These are phyloP conservation scores for Chymomyza amoena DNA, from an alignment of 2,888 invertebrate species.

Conservation along the genomic window DNA sequence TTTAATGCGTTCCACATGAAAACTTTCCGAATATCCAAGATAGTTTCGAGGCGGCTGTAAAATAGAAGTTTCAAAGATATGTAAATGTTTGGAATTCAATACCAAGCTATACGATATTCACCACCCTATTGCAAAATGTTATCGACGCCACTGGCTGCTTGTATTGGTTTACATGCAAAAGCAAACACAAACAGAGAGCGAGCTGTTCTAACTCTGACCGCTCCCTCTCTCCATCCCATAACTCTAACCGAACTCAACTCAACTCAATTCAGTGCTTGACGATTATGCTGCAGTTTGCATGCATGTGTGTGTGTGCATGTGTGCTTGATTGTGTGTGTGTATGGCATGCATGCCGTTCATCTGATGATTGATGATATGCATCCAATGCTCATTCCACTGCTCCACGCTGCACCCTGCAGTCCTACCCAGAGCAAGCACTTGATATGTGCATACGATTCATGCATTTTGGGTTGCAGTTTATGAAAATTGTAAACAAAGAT, in stretches of 20 bases:
- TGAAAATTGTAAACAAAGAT: constrained; percentile 43
- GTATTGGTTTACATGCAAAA: constrained; percentile 15
- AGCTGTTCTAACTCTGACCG: background rate
- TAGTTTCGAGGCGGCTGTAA: too few relatives aligned
- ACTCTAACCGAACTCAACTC: background rate
- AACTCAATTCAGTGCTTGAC: background rate
- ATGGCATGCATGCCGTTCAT: constrained; percentile 7
- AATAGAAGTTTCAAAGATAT: too few relatives aligned
- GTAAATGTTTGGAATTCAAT: too few relatives aligned
- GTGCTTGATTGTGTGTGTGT: background rate
- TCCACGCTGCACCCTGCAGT: background rate
- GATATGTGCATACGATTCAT: constrained; percentile 8
- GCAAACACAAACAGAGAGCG: constrained; percentile 2
- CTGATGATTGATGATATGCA: constrained; percentile 60
- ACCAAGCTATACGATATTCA: too few relatives aligned
- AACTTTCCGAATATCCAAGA: too few relatives aligned
- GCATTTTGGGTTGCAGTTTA: constrained; percentile 27
- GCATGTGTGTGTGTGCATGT: background rate
- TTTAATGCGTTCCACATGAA: too few relatives aligned
- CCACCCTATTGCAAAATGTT: too few relatives aligned
- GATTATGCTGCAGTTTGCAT: constrained; percentile 8
- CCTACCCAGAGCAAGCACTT: background rate
- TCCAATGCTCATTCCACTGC: constrained; percentile 21
- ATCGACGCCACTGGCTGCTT: background rate
- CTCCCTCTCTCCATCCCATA: background rate